Conservation (phyloP, 2,797 vertebrate species). For the Nannoperca obscura region DNA sequence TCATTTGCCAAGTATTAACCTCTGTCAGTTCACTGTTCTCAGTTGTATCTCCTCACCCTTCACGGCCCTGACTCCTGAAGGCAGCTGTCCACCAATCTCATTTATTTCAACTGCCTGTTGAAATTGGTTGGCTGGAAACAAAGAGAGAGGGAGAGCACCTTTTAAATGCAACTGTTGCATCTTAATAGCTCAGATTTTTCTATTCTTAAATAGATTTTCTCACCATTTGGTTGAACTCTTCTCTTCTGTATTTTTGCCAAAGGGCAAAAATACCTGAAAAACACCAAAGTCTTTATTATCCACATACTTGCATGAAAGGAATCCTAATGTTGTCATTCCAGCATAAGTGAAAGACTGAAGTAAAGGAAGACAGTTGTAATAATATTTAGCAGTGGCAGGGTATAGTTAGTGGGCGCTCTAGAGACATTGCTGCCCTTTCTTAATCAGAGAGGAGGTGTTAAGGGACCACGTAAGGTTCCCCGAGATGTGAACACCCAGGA, state of each 20-base stretch:
- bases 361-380: background rate
- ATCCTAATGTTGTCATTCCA: background rate
- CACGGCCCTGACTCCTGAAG: constrained; percentile 36
- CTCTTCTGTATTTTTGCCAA: background rate
- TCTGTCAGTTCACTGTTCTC: constrained; percentile 38
- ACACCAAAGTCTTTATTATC: background rate
- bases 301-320: background rate
- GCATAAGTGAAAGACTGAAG: background rate
- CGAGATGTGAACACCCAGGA: too few relatives aligned
- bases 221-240: background rate
- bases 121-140: constrained; percentile 45
- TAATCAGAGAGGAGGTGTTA: too few relatives aligned
- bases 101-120: constrained; percentile 52
- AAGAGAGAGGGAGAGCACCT: constrained; percentile 5
- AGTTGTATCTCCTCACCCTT: constrained; percentile 50
- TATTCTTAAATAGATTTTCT: constrained; percentile 15
- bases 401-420: too few relatives aligned
- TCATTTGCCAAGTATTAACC: constrained; percentile 74
- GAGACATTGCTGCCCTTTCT: too few relatives aligned
- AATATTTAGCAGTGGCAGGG: background rate
- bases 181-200: constrained; percentile 1
- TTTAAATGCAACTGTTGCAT: constrained; percentile 23
- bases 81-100: constrained; percentile 48
- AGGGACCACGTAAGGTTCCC: too few relatives aligned
- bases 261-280: background rate